A percentile compares a stretch with the other conserved stretches of the same genome.
Evolutionary conservation across 2,888 invertebrate species (phyloP).

Genomic region (Drosophila engyochracea): DNA sequence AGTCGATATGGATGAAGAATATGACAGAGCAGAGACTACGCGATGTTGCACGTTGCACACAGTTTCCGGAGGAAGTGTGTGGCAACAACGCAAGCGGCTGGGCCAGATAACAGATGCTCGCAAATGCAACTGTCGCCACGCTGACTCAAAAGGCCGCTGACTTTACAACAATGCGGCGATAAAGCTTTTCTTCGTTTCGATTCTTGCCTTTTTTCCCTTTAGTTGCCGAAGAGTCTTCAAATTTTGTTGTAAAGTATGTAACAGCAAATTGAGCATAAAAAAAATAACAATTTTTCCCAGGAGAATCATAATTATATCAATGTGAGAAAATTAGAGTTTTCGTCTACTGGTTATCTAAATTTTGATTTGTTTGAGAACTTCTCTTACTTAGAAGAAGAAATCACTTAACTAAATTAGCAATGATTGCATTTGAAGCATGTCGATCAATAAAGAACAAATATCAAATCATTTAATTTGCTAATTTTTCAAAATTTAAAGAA

Average conservation of each 20-base stretch:
- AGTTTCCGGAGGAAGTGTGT: slow-evolving; percentile 62
- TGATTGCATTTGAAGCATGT: neutral
- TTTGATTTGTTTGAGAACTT: neutral
- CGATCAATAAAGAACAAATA: neutral
- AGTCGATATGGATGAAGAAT: slow-evolving; percentile 60
- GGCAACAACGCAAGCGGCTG: slow-evolving; percentile 14
- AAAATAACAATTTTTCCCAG: neutral
- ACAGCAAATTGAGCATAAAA: neutral
- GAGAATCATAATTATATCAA: neutral
- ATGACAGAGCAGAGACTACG: slow-evolving; percentile 9
- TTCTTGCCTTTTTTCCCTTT: neutral
- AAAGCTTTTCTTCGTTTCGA: slow-evolving; percentile 17
- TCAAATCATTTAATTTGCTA: neutral
- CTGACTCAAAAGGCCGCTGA: slow-evolving; percentile 56
- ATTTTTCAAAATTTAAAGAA: no score
- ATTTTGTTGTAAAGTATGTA: neutral
- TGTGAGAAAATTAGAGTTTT: neutral
- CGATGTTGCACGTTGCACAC: slow-evolving; percentile 49
- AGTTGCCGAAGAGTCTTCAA: no score
- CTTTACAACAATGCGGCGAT: slow-evolving; percentile 34
- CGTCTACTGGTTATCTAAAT: neutral
- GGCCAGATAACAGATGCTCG: slow-evolving; percentile 48
- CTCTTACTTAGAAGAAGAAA: neutral
- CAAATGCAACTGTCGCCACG: slow-evolving; percentile 47
- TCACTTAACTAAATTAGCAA: neutral